Percentiles rank a stretch among this genome's conserved stretches.
These are phyloP conservation scores for Chymomyza procnemis DNA, from an alignment of 2,888 invertebrate genomes.

Conservation along the genomic window DNA sequence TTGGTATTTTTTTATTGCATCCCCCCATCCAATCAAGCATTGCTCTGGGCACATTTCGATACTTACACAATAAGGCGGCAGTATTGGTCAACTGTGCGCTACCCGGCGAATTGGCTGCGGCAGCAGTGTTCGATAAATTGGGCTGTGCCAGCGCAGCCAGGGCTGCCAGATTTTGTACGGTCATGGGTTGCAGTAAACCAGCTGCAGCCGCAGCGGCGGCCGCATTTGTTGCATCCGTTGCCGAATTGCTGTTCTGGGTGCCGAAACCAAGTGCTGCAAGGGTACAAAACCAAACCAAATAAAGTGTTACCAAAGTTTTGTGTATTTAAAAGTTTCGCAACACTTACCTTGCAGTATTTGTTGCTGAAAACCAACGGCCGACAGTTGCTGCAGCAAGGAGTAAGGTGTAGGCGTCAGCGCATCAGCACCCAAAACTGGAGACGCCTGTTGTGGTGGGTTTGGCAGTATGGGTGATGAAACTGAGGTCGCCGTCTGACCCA, in stretches of 20 bases:
- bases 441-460: constrained; percentile 78
- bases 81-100: constrained; percentile 78
- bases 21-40: not conserved
- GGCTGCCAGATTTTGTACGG: constrained; percentile 94
- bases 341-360: constrained; percentile 82
- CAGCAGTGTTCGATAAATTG: constrained; percentile 76
- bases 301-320: not conserved
- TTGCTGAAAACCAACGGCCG: constrained; percentile 83
- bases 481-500: constrained; percentile 80
- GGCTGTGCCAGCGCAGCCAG: constrained; percentile 83
- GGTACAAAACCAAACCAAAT: not conserved
- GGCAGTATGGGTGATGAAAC: constrained; percentile 79
- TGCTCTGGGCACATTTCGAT: not conserved
- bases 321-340: not conserved
- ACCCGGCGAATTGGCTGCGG: constrained; percentile 71
- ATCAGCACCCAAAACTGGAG: constrained; percentile 79
- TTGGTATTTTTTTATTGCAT: not conserved
- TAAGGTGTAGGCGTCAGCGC: constrained; percentile 82
- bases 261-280: constrained; percentile 68
- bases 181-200: constrained; percentile 86
- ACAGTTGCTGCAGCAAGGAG: constrained; percentile 83
- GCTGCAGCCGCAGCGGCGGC: constrained; percentile 78
- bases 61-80: constrained; percentile 78
- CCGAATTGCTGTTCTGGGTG: constrained; percentile 74
- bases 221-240: constrained; percentile 57